phyloP scores from a whole-genome alignment of 2,113 vertebrate species.

The Gadus chalcogrammus region DNA sequence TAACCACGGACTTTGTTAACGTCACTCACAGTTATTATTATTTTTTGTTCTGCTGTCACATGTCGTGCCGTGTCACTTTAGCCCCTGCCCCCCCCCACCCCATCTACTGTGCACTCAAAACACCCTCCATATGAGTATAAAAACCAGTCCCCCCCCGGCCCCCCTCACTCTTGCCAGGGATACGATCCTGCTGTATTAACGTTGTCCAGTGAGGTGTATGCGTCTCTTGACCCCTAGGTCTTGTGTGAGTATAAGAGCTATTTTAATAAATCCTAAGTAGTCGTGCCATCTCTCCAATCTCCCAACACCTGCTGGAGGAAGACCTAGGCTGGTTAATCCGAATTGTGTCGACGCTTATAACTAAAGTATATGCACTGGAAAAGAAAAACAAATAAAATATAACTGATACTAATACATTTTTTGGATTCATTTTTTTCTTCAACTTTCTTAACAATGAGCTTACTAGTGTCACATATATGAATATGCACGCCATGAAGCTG shows the following conservation, averaged over 20 bases:
- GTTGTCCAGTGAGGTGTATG: not conserved
- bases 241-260: not conserved
- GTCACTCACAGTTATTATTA: constrained; percentile 8
- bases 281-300: constrained; percentile 22
- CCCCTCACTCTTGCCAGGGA: not conserved
- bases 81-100: too few relatives aligned
- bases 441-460: not conserved
- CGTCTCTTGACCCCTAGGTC: constrained; percentile 8
- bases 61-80: constrained; percentile 18
- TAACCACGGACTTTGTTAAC: not conserved
- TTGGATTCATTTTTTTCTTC: not conserved
- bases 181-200: not conserved
- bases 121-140: not conserved
- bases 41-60: not conserved
- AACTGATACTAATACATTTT: not conserved
- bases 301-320: constrained; percentile 14
- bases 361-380: constrained; percentile 31
- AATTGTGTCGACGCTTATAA: constrained; percentile 1
- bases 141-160: not conserved
- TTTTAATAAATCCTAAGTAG: constrained; percentile 16
- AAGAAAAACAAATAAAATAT: not conserved
- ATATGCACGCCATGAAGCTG: too few relatives aligned
- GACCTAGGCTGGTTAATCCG: constrained; percentile 12
- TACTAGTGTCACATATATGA: too few relatives aligned
- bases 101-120: too few relatives aligned